A percentile compares a stretch with the other conserved stretches of the same genome.
Conservation (phyloP, 2,797 vertebrate species). For the Synaphobranchus kaupii region DNA sequence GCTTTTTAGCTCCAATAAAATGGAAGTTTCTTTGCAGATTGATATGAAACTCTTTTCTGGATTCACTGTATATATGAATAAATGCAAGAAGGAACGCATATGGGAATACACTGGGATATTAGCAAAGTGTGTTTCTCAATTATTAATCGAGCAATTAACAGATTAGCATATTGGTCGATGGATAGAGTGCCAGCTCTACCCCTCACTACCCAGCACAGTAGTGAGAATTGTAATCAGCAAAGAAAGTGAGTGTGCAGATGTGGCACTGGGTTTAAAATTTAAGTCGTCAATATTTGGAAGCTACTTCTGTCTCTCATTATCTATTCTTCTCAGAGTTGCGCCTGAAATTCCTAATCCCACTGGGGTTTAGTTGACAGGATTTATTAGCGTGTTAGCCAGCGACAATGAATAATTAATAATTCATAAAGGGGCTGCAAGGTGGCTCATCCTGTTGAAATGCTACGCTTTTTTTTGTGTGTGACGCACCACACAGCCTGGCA, state of each 20-base stretch:
- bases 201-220: not conserved
- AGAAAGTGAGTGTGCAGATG: not conserved
- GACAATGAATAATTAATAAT: conserved; percentile 7
- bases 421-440: not conserved
- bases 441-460: not conserved
- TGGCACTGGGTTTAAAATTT: not conserved
- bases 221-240: not conserved
- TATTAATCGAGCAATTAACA: not conserved
- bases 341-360: not conserved
- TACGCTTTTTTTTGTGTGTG: not conserved
- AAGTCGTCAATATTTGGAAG: not conserved
- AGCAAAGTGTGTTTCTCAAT: not conserved
- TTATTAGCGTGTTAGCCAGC: not conserved
- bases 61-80: not conserved
- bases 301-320: not conserved
- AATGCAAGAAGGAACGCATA: not conserved
- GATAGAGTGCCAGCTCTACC: not conserved
- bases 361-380: conserved; percentile 11
- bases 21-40: conserved; percentile 11
- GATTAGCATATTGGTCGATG: not conserved
- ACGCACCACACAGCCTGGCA: not conserved
- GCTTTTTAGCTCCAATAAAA: conserved; percentile 13
- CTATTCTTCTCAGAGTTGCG: not conserved
- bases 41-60: not conserved
- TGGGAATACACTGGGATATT: not conserved